phyloP scores from a whole-genome alignment of 2,797 vertebrate genomes.

The Numenius phaeopus region DNA sequence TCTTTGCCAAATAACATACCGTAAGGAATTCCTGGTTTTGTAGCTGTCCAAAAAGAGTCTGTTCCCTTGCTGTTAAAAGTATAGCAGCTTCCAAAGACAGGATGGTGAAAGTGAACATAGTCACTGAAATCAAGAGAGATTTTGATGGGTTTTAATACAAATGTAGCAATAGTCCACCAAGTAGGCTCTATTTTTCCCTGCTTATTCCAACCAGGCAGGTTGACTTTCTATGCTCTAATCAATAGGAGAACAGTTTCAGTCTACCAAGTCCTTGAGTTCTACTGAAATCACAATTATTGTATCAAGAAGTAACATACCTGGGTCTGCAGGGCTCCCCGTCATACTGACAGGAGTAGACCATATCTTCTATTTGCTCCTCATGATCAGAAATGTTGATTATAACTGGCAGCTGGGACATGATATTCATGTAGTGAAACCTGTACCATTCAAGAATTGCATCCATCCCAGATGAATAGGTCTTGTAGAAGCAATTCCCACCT shows the following conservation, averaged over 20 bases:
- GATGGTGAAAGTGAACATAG: slow-evolving; percentile 69
- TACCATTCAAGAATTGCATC: slow-evolving; percentile 73
- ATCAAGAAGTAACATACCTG: slow-evolving; percentile 12
- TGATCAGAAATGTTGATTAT: neutral
- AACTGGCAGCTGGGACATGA: slow-evolving; percentile 64
- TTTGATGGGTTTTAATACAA: neutral
- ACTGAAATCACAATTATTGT: neutral
- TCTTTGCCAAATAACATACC: slow-evolving; percentile 18
- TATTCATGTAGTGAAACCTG: slow-evolving; percentile 74
- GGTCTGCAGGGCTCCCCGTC: slow-evolving; percentile 55
- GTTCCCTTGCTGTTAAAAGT: slow-evolving; percentile 73
- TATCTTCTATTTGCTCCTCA: neutral
- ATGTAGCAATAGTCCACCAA: neutral
- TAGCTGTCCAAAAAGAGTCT: slow-evolving; percentile 35
- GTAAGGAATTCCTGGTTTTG: slow-evolving; percentile 55
- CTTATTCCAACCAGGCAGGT: neutral
- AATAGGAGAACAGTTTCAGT: neutral
- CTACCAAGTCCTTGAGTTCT: neutral
- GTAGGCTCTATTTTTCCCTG: neutral
- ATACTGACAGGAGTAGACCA: slow-evolving; percentile 73
- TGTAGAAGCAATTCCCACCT: slow-evolving; percentile 67
- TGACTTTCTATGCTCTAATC: neutral
- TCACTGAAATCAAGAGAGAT: slow-evolving; percentile 57
- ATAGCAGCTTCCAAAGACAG: slow-evolving; percentile 76
- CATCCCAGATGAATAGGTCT: slow-evolving; percentile 52